A percentile compares a stretch with the other conserved stretches of the same genome.
Evolutionary conservation across 2,797 vertebrate genomes (phyloP).

Genomic region (Dicrostonyx torquatus): DNA sequence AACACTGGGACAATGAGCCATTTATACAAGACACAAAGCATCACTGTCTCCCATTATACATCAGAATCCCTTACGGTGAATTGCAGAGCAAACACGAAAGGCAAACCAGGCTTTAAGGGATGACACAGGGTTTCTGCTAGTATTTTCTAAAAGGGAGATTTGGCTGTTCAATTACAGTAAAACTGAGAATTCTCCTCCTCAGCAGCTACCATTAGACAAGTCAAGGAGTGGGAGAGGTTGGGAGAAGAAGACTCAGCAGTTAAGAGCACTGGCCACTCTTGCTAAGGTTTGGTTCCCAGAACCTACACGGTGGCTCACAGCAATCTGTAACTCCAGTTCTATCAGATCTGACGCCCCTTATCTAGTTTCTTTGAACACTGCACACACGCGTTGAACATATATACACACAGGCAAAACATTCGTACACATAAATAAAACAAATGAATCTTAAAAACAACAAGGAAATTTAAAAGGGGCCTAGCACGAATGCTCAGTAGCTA

Average conservation of each 20-base stretch:
- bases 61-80: background rate
- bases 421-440: background rate
- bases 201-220: slow-evolving; percentile 7
- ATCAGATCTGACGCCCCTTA: no score
- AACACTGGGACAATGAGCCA: background rate
- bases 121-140: background rate
- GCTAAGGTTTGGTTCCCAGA: background rate
- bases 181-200: slow-evolving; percentile 18
- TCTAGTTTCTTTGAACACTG: background rate
- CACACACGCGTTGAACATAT: no score
- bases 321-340: background rate
- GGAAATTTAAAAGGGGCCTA: background rate
- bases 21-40: background rate
- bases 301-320: background rate
- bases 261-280: no score
- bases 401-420: background rate
- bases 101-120: slow-evolving; percentile 33
- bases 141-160: slow-evolving; percentile 35
- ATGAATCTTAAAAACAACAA: background rate
- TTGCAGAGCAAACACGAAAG: background rate
- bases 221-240: background rate
- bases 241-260: background rate
- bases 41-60: background rate
- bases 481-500: background rate
- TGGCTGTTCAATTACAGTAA: background rate